Evolutionary conservation across 2,797 vertebrate species (phyloP).

Genomic region (Cetoscarus ocellatus): DNA sequence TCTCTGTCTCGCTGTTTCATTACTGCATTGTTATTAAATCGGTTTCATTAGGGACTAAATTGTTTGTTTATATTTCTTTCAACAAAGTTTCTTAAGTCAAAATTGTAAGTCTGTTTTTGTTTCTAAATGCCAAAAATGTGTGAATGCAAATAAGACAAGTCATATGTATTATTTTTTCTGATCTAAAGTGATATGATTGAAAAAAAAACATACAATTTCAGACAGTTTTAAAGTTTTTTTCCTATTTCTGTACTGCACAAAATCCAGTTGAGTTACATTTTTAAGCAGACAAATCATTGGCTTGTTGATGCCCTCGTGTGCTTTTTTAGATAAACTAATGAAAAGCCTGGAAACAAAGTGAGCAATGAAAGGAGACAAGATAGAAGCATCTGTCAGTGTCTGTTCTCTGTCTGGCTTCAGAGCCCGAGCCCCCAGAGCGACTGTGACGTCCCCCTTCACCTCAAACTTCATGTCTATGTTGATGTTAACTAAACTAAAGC

Average conservation of each 20-base stretch:
- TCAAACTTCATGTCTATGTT: slow-evolving; percentile 76
- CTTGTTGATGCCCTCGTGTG: slow-evolving; percentile 63
- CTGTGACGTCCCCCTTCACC: slow-evolving; percentile 57
- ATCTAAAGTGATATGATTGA: too few species aligned
- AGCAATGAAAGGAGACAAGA: slow-evolving; percentile 84
- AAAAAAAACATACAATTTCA: background rate
- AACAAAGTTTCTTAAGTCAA: too few species aligned
- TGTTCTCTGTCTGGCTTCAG: slow-evolving; percentile 74
- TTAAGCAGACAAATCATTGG: slow-evolving; percentile 24
- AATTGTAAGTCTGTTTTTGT: too few species aligned
- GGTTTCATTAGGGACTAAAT: too few species aligned
- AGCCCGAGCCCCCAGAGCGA: slow-evolving; percentile 71
- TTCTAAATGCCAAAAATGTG: background rate
- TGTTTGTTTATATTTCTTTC: too few species aligned
- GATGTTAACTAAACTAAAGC: slow-evolving; percentile 87
- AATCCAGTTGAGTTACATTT: background rate
- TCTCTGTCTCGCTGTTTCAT: too few species aligned
- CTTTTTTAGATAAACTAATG: slow-evolving; percentile 77
- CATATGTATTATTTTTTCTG: too few species aligned
- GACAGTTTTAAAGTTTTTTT: background rate
- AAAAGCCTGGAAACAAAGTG: slow-evolving; percentile 64
- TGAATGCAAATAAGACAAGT: too few species aligned
- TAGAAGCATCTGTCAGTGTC: slow-evolving; percentile 85
- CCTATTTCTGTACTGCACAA: too few species aligned
- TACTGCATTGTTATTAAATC: too few species aligned